Evolutionary conservation across 2,888 invertebrate species (phyloP).

Genomic region (Tortricodes alternella): DNA sequence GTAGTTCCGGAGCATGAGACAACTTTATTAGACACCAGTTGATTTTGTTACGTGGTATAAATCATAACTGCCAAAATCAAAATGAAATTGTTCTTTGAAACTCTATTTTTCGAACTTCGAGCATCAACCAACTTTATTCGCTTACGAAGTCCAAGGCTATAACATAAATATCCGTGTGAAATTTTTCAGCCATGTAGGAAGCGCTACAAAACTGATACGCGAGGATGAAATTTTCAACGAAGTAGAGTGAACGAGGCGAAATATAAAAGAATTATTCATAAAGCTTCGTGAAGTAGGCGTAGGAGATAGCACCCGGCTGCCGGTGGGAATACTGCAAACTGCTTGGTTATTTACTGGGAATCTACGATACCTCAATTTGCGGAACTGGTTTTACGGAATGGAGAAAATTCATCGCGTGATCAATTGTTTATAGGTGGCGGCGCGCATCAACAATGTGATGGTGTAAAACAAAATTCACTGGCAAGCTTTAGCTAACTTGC

Average conservation of each 20-base stretch:
- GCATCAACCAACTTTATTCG: too few species aligned
- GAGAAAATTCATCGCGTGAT: slow-evolving; percentile 12
- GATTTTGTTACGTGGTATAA: not conserved
- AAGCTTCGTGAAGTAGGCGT: slow-evolving; percentile 48
- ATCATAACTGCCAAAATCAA: too few species aligned
- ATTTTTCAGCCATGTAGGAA: slow-evolving; percentile 29
- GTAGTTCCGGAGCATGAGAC: slow-evolving; percentile 1
- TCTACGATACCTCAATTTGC: slow-evolving; percentile 26
- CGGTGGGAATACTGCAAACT: slow-evolving; percentile 35
- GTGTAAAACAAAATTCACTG: too few species aligned
- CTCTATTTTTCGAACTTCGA: too few species aligned
- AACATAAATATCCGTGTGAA: slow-evolving; percentile 19
- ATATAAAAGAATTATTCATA: slow-evolving; percentile 62
- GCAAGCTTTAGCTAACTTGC: too few species aligned
- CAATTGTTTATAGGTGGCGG: slow-evolving; percentile 10
- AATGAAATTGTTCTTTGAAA: too few species aligned
- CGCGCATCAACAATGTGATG: slow-evolving; percentile 3
- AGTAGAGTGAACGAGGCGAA: slow-evolving; percentile 44
- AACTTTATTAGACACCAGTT: slow-evolving; percentile 19
- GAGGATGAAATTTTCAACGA: slow-evolving; percentile 47
- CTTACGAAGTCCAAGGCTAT: not conserved
- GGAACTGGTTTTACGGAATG: slow-evolving; percentile 16
- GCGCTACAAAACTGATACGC: slow-evolving; percentile 32
- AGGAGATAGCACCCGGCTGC: slow-evolving; percentile 34
- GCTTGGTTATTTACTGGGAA: slow-evolving; percentile 33